Evolutionary conservation across 1,140 invertebrate genomes (phyloP), one percentile per base, ranked within the genome.

Genomic region (Lanistes nyassanus): DNA sequence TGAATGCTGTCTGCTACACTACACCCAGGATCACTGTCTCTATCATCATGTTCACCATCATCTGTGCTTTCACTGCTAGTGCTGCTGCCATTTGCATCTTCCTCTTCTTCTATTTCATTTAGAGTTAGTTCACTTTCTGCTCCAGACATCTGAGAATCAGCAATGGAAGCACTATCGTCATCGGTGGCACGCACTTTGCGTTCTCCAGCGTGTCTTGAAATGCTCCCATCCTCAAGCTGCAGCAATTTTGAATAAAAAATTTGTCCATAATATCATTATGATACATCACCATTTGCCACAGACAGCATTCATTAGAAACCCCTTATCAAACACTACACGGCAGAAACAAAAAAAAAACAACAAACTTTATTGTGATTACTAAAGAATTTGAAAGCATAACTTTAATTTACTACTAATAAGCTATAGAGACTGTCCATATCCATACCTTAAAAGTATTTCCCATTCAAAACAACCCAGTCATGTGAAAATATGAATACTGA

Each of bases 161-260:
- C 74, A 11, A 85, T 55, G 39, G 85, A 83, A 53, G 78, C 70
- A 39, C 78, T 75, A 77, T 89, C 87, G 19, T 89, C 86, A 16
- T 90, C 88, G 0, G 81, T 60, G 53, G 79, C 79, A 76, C 84
- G 84, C 26, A 87, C 83, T 81, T 85, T 87, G 53, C 89, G 83
- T 78, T 90, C 90, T 65, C 90, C 88, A 37, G 78, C 73, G 81
- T 91, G 91, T 23, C 86, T 78, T 51, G 70, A 64, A 42, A 89
- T 74, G 80, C 85, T 87, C 26, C 84, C 85, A 29, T 89, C 88
- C 71, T 89, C 88, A n/a, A 89, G 76, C 87, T 89, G 77, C 29
- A 72, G 71, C n/a, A 47, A 47, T 47, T 47, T 13, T 16, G 19
- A 47, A n/a, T n/a, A n/a, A n/a, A n/a, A n/a, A n/a, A n/a, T n/a